Base-by-base conservation (phyloP, 2,888 invertebrate genomes). In the Elysia crispata region DNA sequence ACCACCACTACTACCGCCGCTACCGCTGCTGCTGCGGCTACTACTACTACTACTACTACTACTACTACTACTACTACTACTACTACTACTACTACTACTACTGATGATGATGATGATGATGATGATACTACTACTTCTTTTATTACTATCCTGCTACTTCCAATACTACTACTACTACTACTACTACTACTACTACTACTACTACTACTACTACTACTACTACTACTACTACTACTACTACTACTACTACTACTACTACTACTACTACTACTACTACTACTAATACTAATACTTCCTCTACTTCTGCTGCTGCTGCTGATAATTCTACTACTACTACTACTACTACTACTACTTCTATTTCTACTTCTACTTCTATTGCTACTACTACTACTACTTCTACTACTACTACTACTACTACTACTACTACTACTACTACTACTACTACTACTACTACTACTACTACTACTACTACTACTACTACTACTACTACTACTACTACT, bases 51-150 rank as follows among this genome's bases (percentile, higher is more conserved):
- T 33, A 6, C 70, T 69, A 18, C 69, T 30, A 28, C 69, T 69
- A 69, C 69, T 76, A 76, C 70, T 80, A 62, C 76, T 80, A 70
- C 76, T 77, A 76, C 76, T 76, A 33, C 76, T 80, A 69, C 76
- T 70, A 70, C 76, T 76, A 70, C 62, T 76, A 69, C 70, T 80
- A 76, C 76, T 80, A 1, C 25, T 50, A 18, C n/a, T n/a, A n/a
- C n/a, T n/a, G n/a, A n/a, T n/a, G n/a, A n/a, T n/a, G n/a, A n/a
- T n/a, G n/a, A n/a, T n/a, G n/a, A n/a, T n/a, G n/a, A n/a, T n/a
- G n/a, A n/a, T n/a, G n/a, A n/a, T n/a, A n/a, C n/a, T n/a, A n/a
- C n/a, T n/a, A n/a, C n/a, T n/a, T n/a, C n/a, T n/a, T n/a, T n/a
- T n/a, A n/a, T n/a, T n/a, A n/a, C n/a, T n/a, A n/a, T n/a, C n/a